Percentiles rank a stretch among this genome's conserved stretches.
These are phyloP conservation scores for Tretioscincus oriximinensis DNA, from an alignment of 2,113 vertebrate species.

Conservation along the genomic window DNA sequence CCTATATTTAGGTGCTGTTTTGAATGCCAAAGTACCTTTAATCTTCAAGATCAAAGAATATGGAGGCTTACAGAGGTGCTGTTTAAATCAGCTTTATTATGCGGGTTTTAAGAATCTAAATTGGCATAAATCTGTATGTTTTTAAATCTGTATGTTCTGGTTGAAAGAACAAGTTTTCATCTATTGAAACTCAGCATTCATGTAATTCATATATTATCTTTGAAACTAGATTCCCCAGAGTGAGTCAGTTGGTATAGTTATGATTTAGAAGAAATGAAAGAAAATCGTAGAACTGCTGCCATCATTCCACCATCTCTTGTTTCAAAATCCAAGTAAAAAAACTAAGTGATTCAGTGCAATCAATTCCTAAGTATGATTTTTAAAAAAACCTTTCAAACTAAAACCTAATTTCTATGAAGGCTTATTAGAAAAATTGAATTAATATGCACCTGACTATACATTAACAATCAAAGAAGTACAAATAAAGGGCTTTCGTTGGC, in stretches of 20 bases:
- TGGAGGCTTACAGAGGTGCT: slow-evolving; percentile 4
- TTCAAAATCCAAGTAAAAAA: neutral
- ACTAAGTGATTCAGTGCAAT: neutral
- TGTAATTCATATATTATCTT: neutral
- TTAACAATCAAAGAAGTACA: too few species aligned
- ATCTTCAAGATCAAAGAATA: slow-evolving; percentile 2
- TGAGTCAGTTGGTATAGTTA: neutral
- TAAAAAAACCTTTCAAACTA: neutral
- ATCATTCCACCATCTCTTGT: neutral
- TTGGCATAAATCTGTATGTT: neutral
- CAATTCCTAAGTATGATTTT: neutral
- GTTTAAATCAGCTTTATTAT: neutral
- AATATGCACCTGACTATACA: neutral
- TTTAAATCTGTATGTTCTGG: neutral
- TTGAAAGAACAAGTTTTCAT: neutral
- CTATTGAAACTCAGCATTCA: too few species aligned
- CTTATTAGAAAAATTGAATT: neutral
- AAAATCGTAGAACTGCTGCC: neutral
- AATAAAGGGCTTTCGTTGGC: too few species aligned
- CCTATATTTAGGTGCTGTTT: neutral
- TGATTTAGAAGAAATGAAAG: neutral
- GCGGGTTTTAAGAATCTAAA: neutral
- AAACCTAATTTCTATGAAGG: neutral
- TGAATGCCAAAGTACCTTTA: slow-evolving; percentile 4
- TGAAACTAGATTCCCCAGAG: neutral